Percentiles rank a stretch among this genome's conserved stretches.
Evolutionary conservation across 2,113 vertebrate genomes (phyloP).

Genomic region (Felis catus): DNA sequence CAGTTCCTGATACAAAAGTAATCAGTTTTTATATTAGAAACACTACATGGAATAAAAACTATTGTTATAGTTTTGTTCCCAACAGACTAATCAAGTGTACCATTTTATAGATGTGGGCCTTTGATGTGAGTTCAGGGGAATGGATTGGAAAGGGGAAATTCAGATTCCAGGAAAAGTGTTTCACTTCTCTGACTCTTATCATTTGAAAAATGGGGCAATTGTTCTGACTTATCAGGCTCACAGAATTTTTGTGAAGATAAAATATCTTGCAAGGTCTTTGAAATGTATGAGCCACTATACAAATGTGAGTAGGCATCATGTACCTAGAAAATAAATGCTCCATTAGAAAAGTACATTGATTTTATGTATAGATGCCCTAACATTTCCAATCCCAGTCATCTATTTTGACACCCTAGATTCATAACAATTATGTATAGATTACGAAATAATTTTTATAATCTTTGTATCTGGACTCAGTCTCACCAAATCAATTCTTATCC

Average conservation of each 20-base stretch:
- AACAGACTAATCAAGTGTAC: neutral
- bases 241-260: conserved; percentile 29
- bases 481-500: conserved; percentile 39
- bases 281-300: neutral
- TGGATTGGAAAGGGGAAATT: conserved; percentile 19
- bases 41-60: neutral
- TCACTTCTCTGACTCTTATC: conserved; percentile 1
- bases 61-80: neutral
- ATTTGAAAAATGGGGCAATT: neutral
- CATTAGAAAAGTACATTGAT: neutral
- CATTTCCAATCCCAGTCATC: neutral
- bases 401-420: conserved; percentile 11
- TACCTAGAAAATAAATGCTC: neutral
- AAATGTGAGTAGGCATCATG: neutral
- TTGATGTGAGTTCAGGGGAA: neutral
- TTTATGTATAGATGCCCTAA: neutral
- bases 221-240: neutral
- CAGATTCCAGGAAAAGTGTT: neutral
- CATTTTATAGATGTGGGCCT: neutral
- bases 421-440: neutral
- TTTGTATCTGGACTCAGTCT: neutral
- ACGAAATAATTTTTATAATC: conserved; percentile 16
- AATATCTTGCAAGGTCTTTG: neutral
- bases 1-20: neutral
- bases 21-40: neutral